These are phyloP conservation scores for Sebastes hubbsi DNA, from an alignment of 2,797 vertebrate genomes.

Conservation along the genomic window DNA sequence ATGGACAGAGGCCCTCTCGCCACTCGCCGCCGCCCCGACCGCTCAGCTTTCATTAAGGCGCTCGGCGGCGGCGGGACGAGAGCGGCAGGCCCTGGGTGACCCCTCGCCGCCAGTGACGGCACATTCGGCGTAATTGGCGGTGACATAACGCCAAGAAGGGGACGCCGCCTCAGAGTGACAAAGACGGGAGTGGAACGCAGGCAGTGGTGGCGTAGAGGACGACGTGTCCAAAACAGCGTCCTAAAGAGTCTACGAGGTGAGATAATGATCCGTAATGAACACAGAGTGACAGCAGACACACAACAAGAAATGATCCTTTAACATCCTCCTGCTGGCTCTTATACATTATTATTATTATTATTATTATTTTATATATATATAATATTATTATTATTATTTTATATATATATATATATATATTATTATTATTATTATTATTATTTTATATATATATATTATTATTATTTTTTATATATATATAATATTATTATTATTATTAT, in stretches of 20 bases:
- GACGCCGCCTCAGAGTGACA: constrained; percentile 15
- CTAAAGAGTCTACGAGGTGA: not conserved
- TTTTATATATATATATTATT: too few relatives aligned
- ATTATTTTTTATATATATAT: too few relatives aligned
- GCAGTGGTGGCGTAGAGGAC: not conserved
- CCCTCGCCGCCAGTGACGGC: constrained; percentile 17
- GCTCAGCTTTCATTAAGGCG: constrained; percentile 69
- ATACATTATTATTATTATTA: too few relatives aligned
- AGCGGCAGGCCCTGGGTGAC: constrained; percentile 27
- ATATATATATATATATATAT: too few relatives aligned
- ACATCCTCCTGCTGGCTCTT: too few relatives aligned
- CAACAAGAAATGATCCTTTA: too few relatives aligned
- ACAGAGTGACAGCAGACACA: not conserved
- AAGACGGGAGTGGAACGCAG: not conserved
- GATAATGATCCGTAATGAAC: not conserved
- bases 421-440: too few relatives aligned
- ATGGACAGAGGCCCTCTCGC: constrained; percentile 52
- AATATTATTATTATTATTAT: too few relatives aligned
- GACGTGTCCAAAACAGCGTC: not conserved
- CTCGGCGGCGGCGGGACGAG: constrained; percentile 31
- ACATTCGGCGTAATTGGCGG: constrained; percentile 39
- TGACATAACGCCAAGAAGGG: constrained; percentile 43
- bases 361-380: too few relatives aligned
- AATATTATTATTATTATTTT: too few relatives aligned
- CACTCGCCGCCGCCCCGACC: constrained; percentile 26